Percentiles rank a stretch among this genome's conserved stretches.
Conservation (phyloP, 2,113 vertebrate species). For the Illadopsis cleaveri region DNA sequence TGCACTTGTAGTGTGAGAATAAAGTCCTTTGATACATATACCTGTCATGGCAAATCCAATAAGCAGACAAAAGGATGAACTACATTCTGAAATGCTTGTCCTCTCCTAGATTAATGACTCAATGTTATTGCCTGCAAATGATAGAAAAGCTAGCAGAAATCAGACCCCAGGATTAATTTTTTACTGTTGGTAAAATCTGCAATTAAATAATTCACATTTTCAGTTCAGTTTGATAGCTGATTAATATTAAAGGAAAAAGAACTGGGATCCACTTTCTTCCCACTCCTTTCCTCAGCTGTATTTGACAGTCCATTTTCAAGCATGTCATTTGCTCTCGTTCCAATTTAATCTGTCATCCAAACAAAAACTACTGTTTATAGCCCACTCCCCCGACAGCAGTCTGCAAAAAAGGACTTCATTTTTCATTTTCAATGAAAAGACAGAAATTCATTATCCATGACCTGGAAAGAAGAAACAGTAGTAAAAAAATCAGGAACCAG, state of each 20-base stretch:
- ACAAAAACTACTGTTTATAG: background rate
- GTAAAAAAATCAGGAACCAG: background rate
- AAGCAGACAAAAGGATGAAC: background rate
- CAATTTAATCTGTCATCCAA: background rate
- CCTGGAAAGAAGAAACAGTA: background rate
- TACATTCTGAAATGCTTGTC: background rate
- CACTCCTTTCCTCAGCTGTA: background rate
- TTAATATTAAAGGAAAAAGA: background rate
- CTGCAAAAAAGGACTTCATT: background rate
- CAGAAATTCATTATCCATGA: background rate
- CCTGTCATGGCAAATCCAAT: background rate
- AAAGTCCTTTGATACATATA: background rate
- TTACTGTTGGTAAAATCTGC: background rate
- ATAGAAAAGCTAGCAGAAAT: background rate
- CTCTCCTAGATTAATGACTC: background rate
- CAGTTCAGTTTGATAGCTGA: background rate
- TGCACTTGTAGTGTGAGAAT: background rate
- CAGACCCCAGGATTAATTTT: background rate
- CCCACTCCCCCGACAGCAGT: background rate
- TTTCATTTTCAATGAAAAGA: background rate
- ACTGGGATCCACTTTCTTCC: background rate
- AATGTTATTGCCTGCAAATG: background rate
- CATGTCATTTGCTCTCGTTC: background rate
- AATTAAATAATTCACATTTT: constrained; percentile 1
- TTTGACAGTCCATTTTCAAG: background rate